A percentile compares a stretch with the other conserved stretches of the same genome.
Conservation (phyloP, 2,113 vertebrate species). For the Chaetodon auriga region DNA sequence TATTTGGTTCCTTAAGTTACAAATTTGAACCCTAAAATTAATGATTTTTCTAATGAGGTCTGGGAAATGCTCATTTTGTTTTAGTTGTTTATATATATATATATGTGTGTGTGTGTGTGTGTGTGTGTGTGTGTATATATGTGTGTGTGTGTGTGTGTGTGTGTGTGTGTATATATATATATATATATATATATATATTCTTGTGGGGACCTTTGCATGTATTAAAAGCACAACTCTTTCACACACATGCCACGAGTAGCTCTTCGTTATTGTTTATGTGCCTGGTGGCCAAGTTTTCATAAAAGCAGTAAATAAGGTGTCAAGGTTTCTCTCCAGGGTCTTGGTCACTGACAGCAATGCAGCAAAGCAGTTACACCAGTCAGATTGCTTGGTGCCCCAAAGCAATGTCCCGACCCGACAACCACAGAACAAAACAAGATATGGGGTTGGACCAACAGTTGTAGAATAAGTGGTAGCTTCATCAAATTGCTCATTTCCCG, state of each 20-base stretch:
- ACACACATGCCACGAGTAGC: not conserved
- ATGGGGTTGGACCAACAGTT: slow-evolving; percentile 64
- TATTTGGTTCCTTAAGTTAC: not conserved
- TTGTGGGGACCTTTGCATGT: slow-evolving; percentile 10
- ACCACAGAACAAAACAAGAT: slow-evolving; percentile 77
- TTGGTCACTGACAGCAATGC: slow-evolving; percentile 14
- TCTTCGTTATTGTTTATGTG: slow-evolving; percentile 18
- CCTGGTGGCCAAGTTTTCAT: slow-evolving; percentile 16
- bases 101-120: too few relatives aligned
- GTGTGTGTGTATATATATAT: too few relatives aligned
- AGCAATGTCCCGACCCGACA: slow-evolving; percentile 58
- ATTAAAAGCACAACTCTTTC: not conserved
- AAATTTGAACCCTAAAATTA: not conserved
- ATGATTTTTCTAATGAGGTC: not conserved
- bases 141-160: too few relatives aligned
- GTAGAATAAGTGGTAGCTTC: slow-evolving; percentile 77
- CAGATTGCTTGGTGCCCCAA: slow-evolving; percentile 56
- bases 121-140: too few relatives aligned
- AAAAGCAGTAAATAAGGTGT: slow-evolving; percentile 44
- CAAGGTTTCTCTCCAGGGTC: slow-evolving; percentile 13
- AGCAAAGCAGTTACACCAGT: slow-evolving; percentile 52
- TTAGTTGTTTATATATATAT: not conserved
- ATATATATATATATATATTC: not conserved
- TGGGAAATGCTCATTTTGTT: not conserved
- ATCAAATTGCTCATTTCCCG: slow-evolving; percentile 74